Conservation (phyloP, 2,113 vertebrate species). For the Dasyurus viverrinus region DNA sequence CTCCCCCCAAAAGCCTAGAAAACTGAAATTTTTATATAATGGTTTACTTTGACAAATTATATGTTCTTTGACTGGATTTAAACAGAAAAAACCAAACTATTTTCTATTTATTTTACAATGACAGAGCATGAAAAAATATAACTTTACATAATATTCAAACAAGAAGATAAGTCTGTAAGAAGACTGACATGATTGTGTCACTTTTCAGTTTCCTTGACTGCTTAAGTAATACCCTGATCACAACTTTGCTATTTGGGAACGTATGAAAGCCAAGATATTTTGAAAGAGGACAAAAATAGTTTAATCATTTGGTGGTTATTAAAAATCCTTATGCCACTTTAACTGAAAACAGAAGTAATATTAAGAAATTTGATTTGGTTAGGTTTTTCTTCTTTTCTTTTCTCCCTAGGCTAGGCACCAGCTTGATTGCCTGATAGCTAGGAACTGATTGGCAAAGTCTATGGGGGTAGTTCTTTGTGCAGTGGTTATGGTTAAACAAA, state of each 20-base stretch:
- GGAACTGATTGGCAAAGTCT: not conserved
- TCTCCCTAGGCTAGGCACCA: not conserved
- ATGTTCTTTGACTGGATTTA: not conserved
- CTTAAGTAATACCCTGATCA: not conserved
- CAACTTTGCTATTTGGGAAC: slow-evolving; percentile 31
- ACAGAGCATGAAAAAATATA: not conserved
- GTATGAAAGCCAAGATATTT: slow-evolving; percentile 21
- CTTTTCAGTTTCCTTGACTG: not conserved
- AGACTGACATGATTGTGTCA: slow-evolving; percentile 5
- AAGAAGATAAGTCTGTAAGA: not conserved
- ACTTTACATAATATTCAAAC: slow-evolving; percentile 6
- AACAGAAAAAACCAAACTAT: no score
- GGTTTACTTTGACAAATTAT: slow-evolving; percentile 6
- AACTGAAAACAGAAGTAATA: slow-evolving; percentile 33
- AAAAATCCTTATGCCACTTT: slow-evolving; percentile 18
- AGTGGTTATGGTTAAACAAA: not conserved
- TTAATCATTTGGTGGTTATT: slow-evolving; percentile 14
- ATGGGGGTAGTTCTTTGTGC: not conserved
- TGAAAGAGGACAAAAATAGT: not conserved
- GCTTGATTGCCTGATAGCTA: not conserved
- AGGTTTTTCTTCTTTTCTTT: slow-evolving; percentile 1
- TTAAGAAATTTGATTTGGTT: not conserved
- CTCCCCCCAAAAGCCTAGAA: not conserved
- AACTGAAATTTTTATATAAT: not conserved
- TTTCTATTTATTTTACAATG: not conserved